These are phyloP conservation scores for Apodemia mormo DNA, from an alignment of 2,888 invertebrate genomes.

Conservation along the genomic window DNA sequence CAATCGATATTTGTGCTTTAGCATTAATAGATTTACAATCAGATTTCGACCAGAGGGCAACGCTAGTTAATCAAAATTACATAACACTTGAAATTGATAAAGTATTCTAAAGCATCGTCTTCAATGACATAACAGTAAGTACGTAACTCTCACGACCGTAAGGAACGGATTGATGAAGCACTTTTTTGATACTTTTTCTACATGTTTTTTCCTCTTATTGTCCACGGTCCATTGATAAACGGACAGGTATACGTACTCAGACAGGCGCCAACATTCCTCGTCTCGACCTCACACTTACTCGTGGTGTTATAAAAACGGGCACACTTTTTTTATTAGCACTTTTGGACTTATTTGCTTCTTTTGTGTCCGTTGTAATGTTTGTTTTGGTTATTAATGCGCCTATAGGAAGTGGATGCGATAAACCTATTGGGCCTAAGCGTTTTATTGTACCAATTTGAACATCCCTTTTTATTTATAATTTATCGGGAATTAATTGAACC, in stretches of 20 bases:
- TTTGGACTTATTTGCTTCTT: slow-evolving; percentile 76
- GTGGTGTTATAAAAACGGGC: slow-evolving; percentile 75
- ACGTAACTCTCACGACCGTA: slow-evolving; percentile 64
- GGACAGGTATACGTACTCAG: slow-evolving; percentile 82
- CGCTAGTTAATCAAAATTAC: too few species aligned
- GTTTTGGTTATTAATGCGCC: slow-evolving; percentile 78
- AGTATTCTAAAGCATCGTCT: too few species aligned
- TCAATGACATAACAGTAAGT: slow-evolving; percentile 29
- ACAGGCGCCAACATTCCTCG: slow-evolving; percentile 82
- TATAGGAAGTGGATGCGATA: slow-evolving; percentile 79
- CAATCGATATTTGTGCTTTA: too few species aligned
- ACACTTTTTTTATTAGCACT: slow-evolving; percentile 79
- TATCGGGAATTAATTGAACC: slow-evolving; percentile 22
- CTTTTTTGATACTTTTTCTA: slow-evolving; percentile 73
- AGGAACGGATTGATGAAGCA: slow-evolving; percentile 77
- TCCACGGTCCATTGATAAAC: slow-evolving; percentile 79
- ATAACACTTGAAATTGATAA: too few species aligned
- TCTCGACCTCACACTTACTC: slow-evolving; percentile 80
- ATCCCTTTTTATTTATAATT: slow-evolving; percentile 55
- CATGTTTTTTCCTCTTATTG: slow-evolving; percentile 69
- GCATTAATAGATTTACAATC: too few species aligned
- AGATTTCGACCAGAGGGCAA: too few species aligned
- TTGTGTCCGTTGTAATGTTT: slow-evolving; percentile 73
- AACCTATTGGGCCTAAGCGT: slow-evolving; percentile 77
- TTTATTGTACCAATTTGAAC: slow-evolving; percentile 78